phyloP scores from a whole-genome alignment of 2,888 invertebrate genomes.

The Hydroisotoma schaefferi region DNA sequence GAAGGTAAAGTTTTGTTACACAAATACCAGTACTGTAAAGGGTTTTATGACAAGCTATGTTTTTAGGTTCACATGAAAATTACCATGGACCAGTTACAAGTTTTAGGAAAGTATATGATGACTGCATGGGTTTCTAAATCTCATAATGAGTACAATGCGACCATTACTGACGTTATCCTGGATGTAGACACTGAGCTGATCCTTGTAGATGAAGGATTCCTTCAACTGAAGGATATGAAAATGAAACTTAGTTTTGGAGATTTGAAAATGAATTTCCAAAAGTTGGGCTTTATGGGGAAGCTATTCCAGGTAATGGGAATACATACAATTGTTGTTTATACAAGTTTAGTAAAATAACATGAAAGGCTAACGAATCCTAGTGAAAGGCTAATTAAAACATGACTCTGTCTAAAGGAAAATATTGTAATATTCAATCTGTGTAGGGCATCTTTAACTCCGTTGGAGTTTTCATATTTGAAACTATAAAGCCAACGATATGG shows the following conservation, averaged over 20 bases:
- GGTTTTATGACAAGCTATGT: constrained; percentile 55
- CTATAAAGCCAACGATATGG: constrained; percentile 77
- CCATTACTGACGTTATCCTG: constrained; percentile 67
- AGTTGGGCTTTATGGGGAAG: constrained; percentile 70
- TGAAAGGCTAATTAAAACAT: neutral
- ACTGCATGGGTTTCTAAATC: constrained; percentile 66
- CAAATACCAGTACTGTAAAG: constrained; percentile 67
- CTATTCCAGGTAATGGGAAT: constrained; percentile 55
- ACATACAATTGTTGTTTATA: no score
- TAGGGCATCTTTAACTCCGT: constrained; percentile 73
- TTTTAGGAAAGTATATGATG: constrained; percentile 67
- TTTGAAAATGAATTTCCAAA: constrained; percentile 75
- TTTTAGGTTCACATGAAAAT: constrained; percentile 11
- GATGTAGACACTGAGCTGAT: constrained; percentile 59
- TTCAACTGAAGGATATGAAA: constrained; percentile 66
- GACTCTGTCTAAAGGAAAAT: no score
- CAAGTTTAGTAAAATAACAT: no score
- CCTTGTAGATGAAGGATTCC: constrained; percentile 61
- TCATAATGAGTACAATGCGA: constrained; percentile 70
- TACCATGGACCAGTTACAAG: constrained; percentile 8
- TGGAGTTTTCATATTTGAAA: constrained; percentile 77
- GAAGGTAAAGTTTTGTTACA: constrained; percentile 70
- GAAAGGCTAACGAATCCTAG: neutral
- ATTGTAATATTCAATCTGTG: neutral
- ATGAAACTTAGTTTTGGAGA: constrained; percentile 72